Evolutionary conservation across 2,888 invertebrate genomes (phyloP).

Genomic region (Villa cingulata): DNA sequence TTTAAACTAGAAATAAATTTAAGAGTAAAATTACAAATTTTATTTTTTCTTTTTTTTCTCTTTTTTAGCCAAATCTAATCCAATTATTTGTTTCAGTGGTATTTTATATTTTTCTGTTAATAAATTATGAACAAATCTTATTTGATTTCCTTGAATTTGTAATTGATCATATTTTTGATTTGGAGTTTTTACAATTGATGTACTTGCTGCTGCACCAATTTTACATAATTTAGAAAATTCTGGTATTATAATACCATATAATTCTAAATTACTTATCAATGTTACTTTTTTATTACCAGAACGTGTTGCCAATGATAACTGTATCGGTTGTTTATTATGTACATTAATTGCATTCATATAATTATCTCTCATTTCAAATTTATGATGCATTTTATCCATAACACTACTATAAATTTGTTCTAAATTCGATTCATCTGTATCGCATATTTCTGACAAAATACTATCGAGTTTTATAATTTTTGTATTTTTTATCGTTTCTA

Average conservation of each 20-base stretch:
- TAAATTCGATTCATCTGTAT: slow-evolving; percentile 39
- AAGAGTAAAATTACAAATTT: not conserved
- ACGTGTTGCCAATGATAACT: slow-evolving; percentile 61
- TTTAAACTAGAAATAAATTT: no score
- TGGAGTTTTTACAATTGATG: slow-evolving; percentile 59
- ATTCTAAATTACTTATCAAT: slow-evolving; percentile 74
- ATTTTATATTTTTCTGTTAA: slow-evolving; percentile 35
- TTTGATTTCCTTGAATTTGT: slow-evolving; percentile 84
- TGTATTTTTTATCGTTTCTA: slow-evolving; percentile 33
- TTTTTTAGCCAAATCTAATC: slow-evolving; percentile 33
- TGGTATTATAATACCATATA: slow-evolving; percentile 66
- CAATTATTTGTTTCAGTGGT: slow-evolving; percentile 31
- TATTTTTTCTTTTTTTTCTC: slow-evolving; percentile 11
- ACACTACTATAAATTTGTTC: slow-evolving; percentile 56
- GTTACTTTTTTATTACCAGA: slow-evolving; percentile 87
- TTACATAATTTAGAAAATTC: slow-evolving; percentile 74
- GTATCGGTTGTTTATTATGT: slow-evolving; percentile 56
- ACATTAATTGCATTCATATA: not conserved
- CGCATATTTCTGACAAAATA: slow-evolving; percentile 24
- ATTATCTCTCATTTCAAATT: slow-evolving; percentile 32
- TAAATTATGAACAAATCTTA: slow-evolving; percentile 36
- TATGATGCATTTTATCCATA: slow-evolving; percentile 47
- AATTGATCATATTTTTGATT: slow-evolving; percentile 63
- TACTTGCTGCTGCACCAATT: slow-evolving; percentile 73
- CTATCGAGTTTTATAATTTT: slow-evolving; percentile 28